Percentiles rank a stretch among this genome's conserved stretches.
Evolutionary conservation across 2,888 invertebrate species (phyloP).

Genomic region (Carcina quercana): DNA sequence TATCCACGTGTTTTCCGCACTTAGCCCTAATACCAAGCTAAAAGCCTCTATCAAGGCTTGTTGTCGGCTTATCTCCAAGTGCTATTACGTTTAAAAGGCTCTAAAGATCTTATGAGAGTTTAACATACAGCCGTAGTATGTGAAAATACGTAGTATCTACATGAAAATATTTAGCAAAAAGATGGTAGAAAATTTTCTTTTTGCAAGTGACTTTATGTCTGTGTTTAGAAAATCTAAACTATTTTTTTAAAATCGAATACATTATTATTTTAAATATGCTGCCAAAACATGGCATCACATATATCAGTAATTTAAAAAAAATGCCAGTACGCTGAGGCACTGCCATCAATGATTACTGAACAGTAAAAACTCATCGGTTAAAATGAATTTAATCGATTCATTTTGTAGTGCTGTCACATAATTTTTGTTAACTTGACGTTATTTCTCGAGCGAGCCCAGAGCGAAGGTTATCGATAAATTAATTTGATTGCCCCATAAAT

Average conservation of each 20-base stretch:
- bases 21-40: constrained; percentile 20
- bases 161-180: no score
- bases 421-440: constrained; percentile 17
- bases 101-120: constrained; percentile 6
- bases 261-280: no score
- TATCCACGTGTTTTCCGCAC: constrained; percentile 3
- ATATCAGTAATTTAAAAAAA: no score
- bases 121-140: no score
- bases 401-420: constrained; percentile 17
- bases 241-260: no score
- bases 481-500: constrained; percentile 30
- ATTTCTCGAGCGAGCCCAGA: constrained; percentile 13
- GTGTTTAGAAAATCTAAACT: no score
- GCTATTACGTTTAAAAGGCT: constrained; percentile 8
- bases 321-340: no score
- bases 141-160: no score
- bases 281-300: no score
- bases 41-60: constrained; percentile 13
- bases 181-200: no score
- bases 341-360: no score
- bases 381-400: constrained; percentile 9
- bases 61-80: constrained; percentile 2
- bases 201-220: no score
- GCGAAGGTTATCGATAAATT: constrained; percentile 25
- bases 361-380: neutral